Percentiles rank a stretch among this genome's conserved stretches.
Conservation (phyloP, 2,888 invertebrate species). For the Microchrysa polita region DNA sequence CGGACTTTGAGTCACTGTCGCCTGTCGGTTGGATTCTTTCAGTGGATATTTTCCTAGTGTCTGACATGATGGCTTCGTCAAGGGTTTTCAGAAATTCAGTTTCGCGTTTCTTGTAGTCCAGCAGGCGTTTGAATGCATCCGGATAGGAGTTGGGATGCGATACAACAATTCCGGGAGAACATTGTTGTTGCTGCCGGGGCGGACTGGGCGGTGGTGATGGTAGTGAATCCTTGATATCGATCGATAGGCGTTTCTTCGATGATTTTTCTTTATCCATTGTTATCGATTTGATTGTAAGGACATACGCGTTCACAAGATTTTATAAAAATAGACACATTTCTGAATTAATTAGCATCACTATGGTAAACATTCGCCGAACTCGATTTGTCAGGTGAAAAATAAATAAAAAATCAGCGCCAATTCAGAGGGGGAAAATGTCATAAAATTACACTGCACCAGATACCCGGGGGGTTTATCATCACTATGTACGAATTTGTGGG, state of each 20-base stretch:
- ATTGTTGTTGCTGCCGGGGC: not conserved
- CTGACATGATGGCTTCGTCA: slow-evolving; percentile 55
- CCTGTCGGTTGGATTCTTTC: slow-evolving; percentile 29
- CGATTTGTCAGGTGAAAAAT: too few relatives aligned
- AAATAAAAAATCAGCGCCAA: too few relatives aligned
- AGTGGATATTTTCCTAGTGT: slow-evolving; percentile 52
- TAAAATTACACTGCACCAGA: too few relatives aligned
- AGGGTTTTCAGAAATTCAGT: slow-evolving; percentile 56
- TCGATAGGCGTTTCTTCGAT: slow-evolving; percentile 47
- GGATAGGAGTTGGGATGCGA: slow-evolving; percentile 48
- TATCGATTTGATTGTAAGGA: not conserved
- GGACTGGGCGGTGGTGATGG: slow-evolving; percentile 48
- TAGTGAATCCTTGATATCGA: slow-evolving; percentile 50
- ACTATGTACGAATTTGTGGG: too few relatives aligned
- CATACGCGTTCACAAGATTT: too few relatives aligned
- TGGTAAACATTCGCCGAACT: too few relatives aligned
- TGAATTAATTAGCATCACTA: too few relatives aligned
- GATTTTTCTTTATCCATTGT: slow-evolving; percentile 50
- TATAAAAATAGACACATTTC: too few relatives aligned
- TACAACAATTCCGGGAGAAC: slow-evolving; percentile 53
- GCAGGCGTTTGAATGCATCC: slow-evolving; percentile 55
- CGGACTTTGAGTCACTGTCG: not conserved
- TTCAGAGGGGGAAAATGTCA: too few relatives aligned
- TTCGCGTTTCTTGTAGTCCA: slow-evolving; percentile 56
- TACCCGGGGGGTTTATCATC: too few relatives aligned